phyloP scores from a whole-genome alignment of 2,797 vertebrate genomes.

The Sebastolobus alascanus region DNA sequence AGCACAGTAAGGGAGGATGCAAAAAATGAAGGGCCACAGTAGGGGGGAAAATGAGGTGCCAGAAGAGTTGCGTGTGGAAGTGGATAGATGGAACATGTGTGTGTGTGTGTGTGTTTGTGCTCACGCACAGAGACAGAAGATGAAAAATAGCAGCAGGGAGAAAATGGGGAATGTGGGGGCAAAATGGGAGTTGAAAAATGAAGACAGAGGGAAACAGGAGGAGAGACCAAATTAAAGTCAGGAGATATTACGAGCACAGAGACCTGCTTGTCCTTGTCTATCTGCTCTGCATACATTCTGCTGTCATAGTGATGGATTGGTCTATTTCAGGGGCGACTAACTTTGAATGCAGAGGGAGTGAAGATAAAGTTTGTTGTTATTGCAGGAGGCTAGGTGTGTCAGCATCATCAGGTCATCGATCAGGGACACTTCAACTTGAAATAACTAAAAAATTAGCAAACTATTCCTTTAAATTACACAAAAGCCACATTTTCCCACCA shows the following conservation, averaged over 20 bases:
- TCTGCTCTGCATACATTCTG: constrained; percentile 36
- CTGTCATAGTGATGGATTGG: constrained; percentile 71
- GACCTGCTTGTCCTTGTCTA: constrained; percentile 36
- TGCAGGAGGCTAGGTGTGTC: constrained; percentile 31
- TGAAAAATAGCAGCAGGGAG: constrained; percentile 6
- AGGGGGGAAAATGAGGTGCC: constrained; percentile 24
- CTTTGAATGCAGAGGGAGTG: constrained; percentile 14
- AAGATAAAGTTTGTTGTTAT: constrained; percentile 34
- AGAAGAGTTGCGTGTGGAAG: constrained; percentile 3
- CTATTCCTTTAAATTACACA: neutral
- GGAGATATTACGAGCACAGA: constrained; percentile 1
- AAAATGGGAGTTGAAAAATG: constrained; percentile 16
- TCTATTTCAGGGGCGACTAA: constrained; percentile 51
- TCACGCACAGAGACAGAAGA: constrained; percentile 2
- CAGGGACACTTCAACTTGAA: constrained; percentile 27
- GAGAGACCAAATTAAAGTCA: constrained; percentile 32
- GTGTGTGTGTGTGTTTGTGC: neutral
- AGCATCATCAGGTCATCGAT: constrained; percentile 23
- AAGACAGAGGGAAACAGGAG: constrained; percentile 3
- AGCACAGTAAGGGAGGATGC: constrained; percentile 29
- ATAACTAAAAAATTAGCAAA: neutral
- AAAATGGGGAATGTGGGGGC: neutral
- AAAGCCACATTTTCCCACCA: neutral
- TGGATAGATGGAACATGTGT: neutral
- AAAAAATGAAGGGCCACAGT: constrained; percentile 40